Conservation (phyloP, 2,888 invertebrate genomes). For the Subacronicta megacephala region DNA sequence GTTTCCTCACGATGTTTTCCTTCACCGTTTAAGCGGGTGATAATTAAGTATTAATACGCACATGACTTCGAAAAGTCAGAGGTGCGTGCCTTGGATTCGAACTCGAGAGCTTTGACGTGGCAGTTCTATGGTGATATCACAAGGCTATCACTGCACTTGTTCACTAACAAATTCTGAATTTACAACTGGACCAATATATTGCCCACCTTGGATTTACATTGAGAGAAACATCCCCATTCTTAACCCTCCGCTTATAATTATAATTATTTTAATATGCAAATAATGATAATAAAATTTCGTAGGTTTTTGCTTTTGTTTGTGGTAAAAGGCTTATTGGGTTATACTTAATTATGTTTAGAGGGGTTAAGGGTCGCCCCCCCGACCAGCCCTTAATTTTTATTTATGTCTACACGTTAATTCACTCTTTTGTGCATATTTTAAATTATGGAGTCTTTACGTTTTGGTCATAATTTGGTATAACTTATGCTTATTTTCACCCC, state of each 20-base stretch:
- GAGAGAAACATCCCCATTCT: constrained; percentile 61
- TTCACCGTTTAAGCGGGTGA: too few species aligned
- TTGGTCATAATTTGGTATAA: constrained; percentile 56
- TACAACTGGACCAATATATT: constrained; percentile 16
- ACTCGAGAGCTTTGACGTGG: too few species aligned
- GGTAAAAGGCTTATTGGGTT: constrained; percentile 83
- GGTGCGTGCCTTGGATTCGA: too few species aligned
- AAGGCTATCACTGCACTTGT: too few species aligned
- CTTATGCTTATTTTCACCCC: constrained; percentile 43
- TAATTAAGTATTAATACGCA: too few species aligned
- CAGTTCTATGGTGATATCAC: too few species aligned
- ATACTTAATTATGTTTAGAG: constrained; percentile 83
- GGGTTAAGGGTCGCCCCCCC: constrained; percentile 68
- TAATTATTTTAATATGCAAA: constrained; percentile 90
- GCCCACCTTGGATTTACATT: constrained; percentile 43
- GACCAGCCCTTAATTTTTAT: constrained; percentile 83
- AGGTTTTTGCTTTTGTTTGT: constrained; percentile 83
- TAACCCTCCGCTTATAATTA: constrained; percentile 68
- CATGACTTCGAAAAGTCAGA: too few species aligned
- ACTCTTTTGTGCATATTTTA: constrained; percentile 69
- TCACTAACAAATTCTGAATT: constrained; percentile 35
- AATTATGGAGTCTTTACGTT: constrained; percentile 62
- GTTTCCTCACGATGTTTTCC: too few species aligned
- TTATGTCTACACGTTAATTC: constrained; percentile 73
- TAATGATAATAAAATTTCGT: constrained; percentile 88